Base-by-base conservation (phyloP, 2,797 vertebrate species). In the Gephyroberyx darwinii region DNA sequence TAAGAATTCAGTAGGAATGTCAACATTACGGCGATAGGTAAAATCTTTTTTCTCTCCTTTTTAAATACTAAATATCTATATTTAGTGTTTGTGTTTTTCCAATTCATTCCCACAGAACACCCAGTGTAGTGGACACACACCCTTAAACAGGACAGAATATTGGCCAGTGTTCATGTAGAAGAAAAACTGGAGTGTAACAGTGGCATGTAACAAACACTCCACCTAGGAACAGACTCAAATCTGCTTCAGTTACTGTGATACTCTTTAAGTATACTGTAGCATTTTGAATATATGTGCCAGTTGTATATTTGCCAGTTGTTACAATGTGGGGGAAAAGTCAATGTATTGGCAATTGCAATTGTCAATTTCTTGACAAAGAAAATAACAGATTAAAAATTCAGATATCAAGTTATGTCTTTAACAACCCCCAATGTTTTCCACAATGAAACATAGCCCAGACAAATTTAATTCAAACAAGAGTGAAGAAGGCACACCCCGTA, bases 401-500 rank as follows among this genome's bases (percentile, higher is more conserved):
- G 64, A 68, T 48, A 57, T 51, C 3, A 65, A 66, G 4, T 3
- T 56, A 58, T 13, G 72, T 60, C n/a, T 63, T 74, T 1, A 63
- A 59, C 60, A 72, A 65, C 57, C 30, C 20, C 76, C n/a, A 30
- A 45, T 20, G 22, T 12, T 43, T 43, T 16, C 0, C 41, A 66
- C 37, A 74, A 0, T 22, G 48, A 65, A 41, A 74, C n/a, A 8
- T 41, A 74, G 22, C 35, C 50, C 53, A 52, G 33, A 80, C 50
- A 41, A 0, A 77, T 52, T 45, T 71, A 13, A 71, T 59, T 26
- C 19, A 10, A 72, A 56, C 53, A n/a, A 62, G 43, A 74, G 54
- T 8, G 41, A 74, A 80, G 53, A 88, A 88, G 89, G 86, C 89
- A 90, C 89, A 75, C 63, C 35, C 80, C 17, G 71, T 58, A 80